Conservation (phyloP, 2,888 invertebrate genomes). For the Aspidapion aeneum region DNA sequence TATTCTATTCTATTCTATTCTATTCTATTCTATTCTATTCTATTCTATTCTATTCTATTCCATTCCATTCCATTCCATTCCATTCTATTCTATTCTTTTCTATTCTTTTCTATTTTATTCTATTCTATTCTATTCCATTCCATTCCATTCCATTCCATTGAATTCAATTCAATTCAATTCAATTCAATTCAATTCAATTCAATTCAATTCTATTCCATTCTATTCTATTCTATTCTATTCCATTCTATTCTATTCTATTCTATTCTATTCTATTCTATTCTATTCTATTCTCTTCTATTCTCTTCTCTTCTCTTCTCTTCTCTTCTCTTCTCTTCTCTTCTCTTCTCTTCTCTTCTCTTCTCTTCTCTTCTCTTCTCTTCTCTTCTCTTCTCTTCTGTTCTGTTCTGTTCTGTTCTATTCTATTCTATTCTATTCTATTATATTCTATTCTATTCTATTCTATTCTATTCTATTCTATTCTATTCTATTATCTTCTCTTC, state of each 20-base stretch:
- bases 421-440: no score
- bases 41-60: slow-evolving; percentile 6
- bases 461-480: slow-evolving; percentile 1
- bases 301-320: neutral
- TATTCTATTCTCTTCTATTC: no score
- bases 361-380: neutral
- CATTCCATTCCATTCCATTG: neutral
- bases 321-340: neutral
- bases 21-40: slow-evolving; percentile 6
- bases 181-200: neutral
- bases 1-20: slow-evolving; percentile 1
- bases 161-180: neutral
- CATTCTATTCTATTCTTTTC: neutral
- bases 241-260: neutral
- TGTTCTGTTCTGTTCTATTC: neutral
- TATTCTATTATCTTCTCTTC: no score
- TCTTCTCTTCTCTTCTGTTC: neutral
- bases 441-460: no score
- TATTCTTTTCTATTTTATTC: neutral
- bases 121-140: neutral
- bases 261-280: neutral
- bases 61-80: neutral
- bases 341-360: neutral
- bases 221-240: slow-evolving; percentile 6
- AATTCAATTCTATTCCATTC: neutral